Conservation (phyloP, 2,888 invertebrate genomes). For the Eremobia ochroleuca region DNA sequence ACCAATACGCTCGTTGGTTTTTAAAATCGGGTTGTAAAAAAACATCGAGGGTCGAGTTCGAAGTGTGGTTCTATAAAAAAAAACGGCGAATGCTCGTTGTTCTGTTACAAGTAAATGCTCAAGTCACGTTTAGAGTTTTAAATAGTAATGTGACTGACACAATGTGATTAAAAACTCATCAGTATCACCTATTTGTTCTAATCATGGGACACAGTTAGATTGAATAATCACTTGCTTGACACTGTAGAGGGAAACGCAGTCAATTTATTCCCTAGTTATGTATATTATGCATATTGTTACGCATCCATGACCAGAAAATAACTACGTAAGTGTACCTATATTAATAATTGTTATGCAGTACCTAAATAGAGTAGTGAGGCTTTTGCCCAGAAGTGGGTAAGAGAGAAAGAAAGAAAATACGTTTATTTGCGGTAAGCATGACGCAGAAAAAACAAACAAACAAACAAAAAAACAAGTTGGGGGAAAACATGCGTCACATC, state of each 20-base stretch:
- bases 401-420: background rate
- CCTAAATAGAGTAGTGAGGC: background rate
- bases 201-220: background rate
- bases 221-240: constrained; percentile 4
- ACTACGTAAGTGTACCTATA: constrained; percentile 38
- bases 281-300: constrained; percentile 16
- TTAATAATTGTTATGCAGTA: constrained; percentile 39
- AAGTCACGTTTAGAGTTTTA: background rate
- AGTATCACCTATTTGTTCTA: constrained; percentile 28
- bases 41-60: background rate
- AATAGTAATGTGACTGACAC: constrained; percentile 38
- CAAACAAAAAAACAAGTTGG: background rate
- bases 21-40: background rate
- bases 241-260: constrained; percentile 34
- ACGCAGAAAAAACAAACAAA: background rate
- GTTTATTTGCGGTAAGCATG: background rate
- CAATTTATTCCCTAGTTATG: background rate
- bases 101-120: background rate
- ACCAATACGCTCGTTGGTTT: background rate
- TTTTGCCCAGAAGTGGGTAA: background rate
- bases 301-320: constrained; percentile 25
- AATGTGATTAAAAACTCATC: constrained; percentile 36
- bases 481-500: background rate
- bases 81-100: background rate
- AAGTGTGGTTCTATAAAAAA: background rate